These are phyloP conservation scores for Nannospalax galili DNA, from an alignment of 2,113 vertebrate genomes.

Conservation along the genomic window DNA sequence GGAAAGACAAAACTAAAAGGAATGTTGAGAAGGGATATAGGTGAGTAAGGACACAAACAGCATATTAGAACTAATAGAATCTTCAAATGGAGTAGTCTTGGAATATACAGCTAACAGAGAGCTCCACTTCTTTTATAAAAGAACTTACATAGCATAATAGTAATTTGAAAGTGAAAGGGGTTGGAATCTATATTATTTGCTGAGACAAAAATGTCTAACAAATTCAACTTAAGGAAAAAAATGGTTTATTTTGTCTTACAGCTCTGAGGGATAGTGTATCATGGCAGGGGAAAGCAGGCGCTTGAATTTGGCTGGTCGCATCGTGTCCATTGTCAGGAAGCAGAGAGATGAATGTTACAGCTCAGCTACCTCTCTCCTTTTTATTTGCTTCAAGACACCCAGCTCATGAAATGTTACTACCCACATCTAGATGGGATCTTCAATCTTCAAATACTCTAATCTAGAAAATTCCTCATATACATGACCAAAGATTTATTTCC, in stretches of 20 bases:
- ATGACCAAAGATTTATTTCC: not conserved
- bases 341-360: too few relatives aligned
- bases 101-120: not conserved
- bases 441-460: not conserved
- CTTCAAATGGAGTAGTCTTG: not conserved
- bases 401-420: too few relatives aligned
- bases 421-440: not conserved
- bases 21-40: not conserved
- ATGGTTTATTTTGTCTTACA: not conserved
- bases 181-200: not conserved
- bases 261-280: not conserved
- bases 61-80: not conserved
- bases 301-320: too few relatives aligned
- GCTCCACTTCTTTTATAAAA: not conserved
- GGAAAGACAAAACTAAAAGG: not conserved
- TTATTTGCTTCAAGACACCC: too few relatives aligned
- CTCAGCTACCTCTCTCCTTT: not conserved
- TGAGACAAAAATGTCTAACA: not conserved
- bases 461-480: not conserved
- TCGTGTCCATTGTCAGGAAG: too few relatives aligned
- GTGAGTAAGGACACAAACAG: not conserved
- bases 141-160: not conserved
- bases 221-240: not conserved
- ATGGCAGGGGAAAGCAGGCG: not conserved
- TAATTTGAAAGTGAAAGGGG: not conserved